Conservation (phyloP, 2,113 vertebrate genomes). For the Cephalophus harveyi region DNA sequence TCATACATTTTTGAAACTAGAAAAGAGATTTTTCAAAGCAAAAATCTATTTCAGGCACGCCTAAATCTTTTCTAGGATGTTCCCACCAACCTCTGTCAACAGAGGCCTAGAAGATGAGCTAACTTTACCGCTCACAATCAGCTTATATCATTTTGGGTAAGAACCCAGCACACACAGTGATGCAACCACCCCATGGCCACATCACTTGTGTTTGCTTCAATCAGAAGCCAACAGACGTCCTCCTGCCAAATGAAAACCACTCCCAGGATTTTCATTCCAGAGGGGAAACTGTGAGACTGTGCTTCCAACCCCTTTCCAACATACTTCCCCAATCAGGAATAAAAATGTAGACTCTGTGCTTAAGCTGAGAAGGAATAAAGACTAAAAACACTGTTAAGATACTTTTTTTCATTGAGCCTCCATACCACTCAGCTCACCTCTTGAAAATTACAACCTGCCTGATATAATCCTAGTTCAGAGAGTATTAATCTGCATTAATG, state of each 20-base stretch:
- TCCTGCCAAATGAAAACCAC: not conserved
- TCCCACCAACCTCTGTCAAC: not conserved
- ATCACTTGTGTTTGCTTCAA: not conserved
- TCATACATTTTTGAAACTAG: slow-evolving; percentile 20
- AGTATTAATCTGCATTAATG: slow-evolving; percentile 24
- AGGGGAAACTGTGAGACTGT: not conserved
- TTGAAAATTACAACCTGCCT: slow-evolving; percentile 23
- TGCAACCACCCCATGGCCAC: not conserved
- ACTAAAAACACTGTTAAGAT: not conserved
- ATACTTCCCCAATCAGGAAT: not conserved
- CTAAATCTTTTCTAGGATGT: not conserved
- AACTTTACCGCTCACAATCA: not conserved
- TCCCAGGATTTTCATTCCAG: not conserved
- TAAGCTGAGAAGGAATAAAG: slow-evolving; percentile 4
- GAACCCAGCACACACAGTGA: not conserved
- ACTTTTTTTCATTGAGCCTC: not conserved
- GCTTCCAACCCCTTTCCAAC: not conserved
- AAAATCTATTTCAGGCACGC: not conserved
- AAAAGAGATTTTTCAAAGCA: slow-evolving; percentile 6
- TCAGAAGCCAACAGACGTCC: not conserved
- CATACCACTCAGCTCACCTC: not conserved
- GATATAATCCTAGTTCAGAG: slow-evolving; percentile 24
- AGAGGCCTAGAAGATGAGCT: not conserved
- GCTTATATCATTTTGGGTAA: not conserved
- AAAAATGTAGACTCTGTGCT: not conserved